These are phyloP conservation scores for Danaus chrysippus DNA, from an alignment of 2,888 invertebrate species.

Conservation along the genomic window DNA sequence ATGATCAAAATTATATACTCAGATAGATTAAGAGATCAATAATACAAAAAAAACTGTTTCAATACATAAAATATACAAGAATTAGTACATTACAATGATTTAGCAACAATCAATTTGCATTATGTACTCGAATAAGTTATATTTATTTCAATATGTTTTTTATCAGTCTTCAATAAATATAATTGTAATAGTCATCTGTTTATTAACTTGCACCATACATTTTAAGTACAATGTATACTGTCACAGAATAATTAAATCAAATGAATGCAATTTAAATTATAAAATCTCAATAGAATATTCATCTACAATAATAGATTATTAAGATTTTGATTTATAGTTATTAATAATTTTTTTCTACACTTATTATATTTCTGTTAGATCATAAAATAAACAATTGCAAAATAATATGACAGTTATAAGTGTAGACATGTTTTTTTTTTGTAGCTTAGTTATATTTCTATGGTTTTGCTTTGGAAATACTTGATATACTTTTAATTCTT, in stretches of 20 bases:
- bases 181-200: constrained; percentile 13
- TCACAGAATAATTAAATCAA: constrained; percentile 23
- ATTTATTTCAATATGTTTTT: constrained; percentile 33
- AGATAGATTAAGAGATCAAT: constrained; percentile 48
- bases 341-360: background rate
- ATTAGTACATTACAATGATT: background rate
- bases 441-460: constrained; percentile 13
- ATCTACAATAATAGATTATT: constrained; percentile 19
- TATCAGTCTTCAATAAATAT: constrained; percentile 11
- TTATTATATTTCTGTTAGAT: too few species aligned
- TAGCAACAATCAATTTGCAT: background rate
- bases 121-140: constrained; percentile 50
- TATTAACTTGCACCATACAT: constrained; percentile 40
- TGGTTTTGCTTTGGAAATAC: constrained; percentile 12
- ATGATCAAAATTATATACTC: constrained; percentile 73
- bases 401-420: constrained; percentile 2
- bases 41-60: background rate
- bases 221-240: constrained; percentile 36
- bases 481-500: constrained; percentile 18
- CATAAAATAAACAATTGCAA: background rate
- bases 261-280: constrained; percentile 60
- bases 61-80: background rate
- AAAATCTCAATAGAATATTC: constrained; percentile 62
- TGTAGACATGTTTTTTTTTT: constrained; percentile 16
- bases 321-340: background rate